These are phyloP conservation scores for Charanyca ferruginea DNA, from an alignment of 2,888 invertebrate genomes.

Conservation along the genomic window DNA sequence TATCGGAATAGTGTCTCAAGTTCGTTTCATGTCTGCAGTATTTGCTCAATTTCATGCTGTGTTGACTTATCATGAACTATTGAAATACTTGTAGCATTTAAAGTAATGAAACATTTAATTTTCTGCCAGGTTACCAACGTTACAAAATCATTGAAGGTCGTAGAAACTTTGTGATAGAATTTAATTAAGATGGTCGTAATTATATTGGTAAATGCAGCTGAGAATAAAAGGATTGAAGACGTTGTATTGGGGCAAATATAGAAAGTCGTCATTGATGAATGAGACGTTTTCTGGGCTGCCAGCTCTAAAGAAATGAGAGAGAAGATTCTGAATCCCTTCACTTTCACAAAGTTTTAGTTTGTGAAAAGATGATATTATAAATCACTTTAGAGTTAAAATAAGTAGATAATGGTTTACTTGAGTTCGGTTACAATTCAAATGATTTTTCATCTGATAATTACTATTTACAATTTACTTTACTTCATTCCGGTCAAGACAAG, in stretches of 20 bases:
- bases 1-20: constrained; percentile 51
- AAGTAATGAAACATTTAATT: constrained; percentile 69
- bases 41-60: constrained; percentile 74
- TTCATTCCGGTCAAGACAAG: background rate
- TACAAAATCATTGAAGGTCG: constrained; percentile 69
- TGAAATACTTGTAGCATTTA: constrained; percentile 58
- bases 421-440: background rate
- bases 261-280: constrained; percentile 26
- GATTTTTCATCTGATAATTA: background rate
- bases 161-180: constrained; percentile 56
- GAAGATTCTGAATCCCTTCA: background rate
- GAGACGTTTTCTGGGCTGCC: background rate
- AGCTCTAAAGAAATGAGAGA: background rate
- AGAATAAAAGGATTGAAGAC: constrained; percentile 29
- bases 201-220: constrained; percentile 35
- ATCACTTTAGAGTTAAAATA: background rate
- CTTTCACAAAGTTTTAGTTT: background rate
- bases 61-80: constrained; percentile 66
- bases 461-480: background rate
- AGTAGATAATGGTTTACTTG: background rate
- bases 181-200: constrained; percentile 48
- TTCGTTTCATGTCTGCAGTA: constrained; percentile 58
- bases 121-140: constrained; percentile 67
- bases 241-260: constrained; percentile 28
- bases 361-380: background rate